Evolutionary conservation across 2,113 vertebrate genomes (phyloP).

Genomic region (Microtus richardsoni): DNA sequence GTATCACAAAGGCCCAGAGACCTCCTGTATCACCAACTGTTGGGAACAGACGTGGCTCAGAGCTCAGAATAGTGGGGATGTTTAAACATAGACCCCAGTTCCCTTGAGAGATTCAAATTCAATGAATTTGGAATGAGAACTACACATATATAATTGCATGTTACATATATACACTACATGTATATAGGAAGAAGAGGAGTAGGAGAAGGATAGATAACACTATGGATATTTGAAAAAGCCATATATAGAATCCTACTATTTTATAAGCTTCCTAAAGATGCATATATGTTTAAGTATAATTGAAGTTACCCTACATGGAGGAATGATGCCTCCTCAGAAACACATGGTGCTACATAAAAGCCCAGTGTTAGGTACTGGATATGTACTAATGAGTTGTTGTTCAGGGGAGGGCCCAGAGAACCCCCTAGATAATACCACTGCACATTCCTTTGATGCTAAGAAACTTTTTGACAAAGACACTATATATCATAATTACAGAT

Average conservation of each 20-base stretch:
- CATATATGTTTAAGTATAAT: background rate
- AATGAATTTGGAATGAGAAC: background rate
- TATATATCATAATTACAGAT: background rate
- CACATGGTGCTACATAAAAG: background rate
- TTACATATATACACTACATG: background rate
- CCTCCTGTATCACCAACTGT: constrained; percentile 25
- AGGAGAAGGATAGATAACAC: background rate
- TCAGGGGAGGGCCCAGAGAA: background rate
- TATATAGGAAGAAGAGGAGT: background rate
- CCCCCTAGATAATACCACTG: background rate
- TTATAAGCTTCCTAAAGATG: background rate
- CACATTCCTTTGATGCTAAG: background rate
- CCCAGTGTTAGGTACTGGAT: background rate
- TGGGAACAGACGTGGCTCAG: background rate
- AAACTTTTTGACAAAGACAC: background rate
- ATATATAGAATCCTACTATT: background rate
- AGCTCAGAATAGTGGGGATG: background rate
- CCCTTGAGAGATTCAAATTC: background rate
- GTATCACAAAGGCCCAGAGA: constrained; percentile 11
- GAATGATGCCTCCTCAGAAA: background rate
- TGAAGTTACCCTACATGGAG: background rate
- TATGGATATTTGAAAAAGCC: background rate
- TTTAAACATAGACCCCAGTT: background rate
- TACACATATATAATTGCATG: background rate
- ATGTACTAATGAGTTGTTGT: background rate